These are phyloP conservation scores for Chrysomela aeneicollis DNA, from an alignment of 2,888 invertebrate species.

Conservation along the genomic window DNA sequence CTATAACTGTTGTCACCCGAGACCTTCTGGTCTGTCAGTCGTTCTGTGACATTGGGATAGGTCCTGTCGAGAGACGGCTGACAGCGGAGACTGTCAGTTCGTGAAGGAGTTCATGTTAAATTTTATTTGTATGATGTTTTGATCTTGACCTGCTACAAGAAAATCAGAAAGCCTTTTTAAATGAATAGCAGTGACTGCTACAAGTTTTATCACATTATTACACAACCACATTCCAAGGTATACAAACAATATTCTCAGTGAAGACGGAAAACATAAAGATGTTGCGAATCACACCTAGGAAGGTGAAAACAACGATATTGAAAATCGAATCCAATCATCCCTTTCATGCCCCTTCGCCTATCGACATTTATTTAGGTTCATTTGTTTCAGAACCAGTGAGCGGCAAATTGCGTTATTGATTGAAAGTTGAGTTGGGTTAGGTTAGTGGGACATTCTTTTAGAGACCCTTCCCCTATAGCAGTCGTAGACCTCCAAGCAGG, in stretches of 20 bases:
- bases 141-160: too few species aligned
- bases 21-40: too few species aligned
- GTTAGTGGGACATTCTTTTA: slow-evolving; percentile 35
- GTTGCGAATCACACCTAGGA: not conserved
- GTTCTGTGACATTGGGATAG: too few species aligned
- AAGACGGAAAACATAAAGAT: slow-evolving; percentile 7
- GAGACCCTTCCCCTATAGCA: slow-evolving; percentile 2
- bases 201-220: too few species aligned
- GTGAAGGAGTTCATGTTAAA: too few species aligned
- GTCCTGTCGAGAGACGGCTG: too few species aligned
- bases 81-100: too few species aligned
- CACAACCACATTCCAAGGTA: too few species aligned
- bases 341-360: not conserved
- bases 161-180: too few species aligned
- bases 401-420: slow-evolving; percentile 37
- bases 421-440: slow-evolving; percentile 26
- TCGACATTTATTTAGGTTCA: slow-evolving; percentile 35
- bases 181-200: too few species aligned
- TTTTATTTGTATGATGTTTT: too few species aligned
- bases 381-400: slow-evolving; percentile 35
- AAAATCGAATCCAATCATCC: not conserved
- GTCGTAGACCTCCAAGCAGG: slow-evolving; percentile 8
- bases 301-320: not conserved
- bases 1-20: too few species aligned
- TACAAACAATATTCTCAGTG: slow-evolving; percentile 7